phyloP scores from a whole-genome alignment of 2,888 invertebrate genomes.

The Linyphia triangularis region DNA sequence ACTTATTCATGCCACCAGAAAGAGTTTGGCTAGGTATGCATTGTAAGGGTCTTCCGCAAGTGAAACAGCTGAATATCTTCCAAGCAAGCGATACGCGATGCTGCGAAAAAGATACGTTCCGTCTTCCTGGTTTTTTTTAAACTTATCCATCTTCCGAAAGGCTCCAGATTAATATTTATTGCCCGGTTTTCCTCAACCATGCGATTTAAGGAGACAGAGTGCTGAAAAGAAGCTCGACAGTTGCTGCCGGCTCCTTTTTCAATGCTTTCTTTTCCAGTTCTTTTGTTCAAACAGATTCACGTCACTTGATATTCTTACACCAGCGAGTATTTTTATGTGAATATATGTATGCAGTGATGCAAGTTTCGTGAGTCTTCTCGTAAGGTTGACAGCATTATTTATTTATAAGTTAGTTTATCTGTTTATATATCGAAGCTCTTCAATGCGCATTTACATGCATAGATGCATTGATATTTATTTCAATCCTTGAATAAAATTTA shows the following conservation, averaged over 20 bases:
- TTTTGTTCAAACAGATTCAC: slow-evolving; percentile 42
- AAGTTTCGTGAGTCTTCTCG: neutral
- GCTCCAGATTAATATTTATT: slow-evolving; percentile 57
- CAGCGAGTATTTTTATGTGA: neutral
- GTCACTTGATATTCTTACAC: neutral
- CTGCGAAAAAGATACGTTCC: slow-evolving; percentile 29
- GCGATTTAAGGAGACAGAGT: slow-evolving; percentile 42
- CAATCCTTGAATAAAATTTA: too few relatives aligned
- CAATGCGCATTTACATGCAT: too few relatives aligned
- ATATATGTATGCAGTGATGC: neutral
- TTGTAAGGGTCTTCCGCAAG: slow-evolving; percentile 17
- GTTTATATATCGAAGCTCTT: slow-evolving; percentile 13
- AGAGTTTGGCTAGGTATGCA: neutral
- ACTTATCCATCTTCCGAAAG: slow-evolving; percentile 12
- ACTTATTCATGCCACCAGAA: neutral
- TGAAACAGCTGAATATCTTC: slow-evolving; percentile 28
- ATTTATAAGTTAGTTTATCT: neutral
- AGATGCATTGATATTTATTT: too few relatives aligned
- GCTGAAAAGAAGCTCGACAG: slow-evolving; percentile 23
- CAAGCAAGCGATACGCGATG: neutral
- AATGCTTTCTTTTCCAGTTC: neutral
- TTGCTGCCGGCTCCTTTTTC: slow-evolving; percentile 7
- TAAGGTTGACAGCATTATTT: neutral
- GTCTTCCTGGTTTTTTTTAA: neutral
- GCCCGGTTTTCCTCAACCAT: slow-evolving; percentile 22